Evolutionary conservation across 1,140 invertebrate genomes (phyloP), one percentile per base, ranked within the genome.

Genomic region (Heliconius nattereri): DNA sequence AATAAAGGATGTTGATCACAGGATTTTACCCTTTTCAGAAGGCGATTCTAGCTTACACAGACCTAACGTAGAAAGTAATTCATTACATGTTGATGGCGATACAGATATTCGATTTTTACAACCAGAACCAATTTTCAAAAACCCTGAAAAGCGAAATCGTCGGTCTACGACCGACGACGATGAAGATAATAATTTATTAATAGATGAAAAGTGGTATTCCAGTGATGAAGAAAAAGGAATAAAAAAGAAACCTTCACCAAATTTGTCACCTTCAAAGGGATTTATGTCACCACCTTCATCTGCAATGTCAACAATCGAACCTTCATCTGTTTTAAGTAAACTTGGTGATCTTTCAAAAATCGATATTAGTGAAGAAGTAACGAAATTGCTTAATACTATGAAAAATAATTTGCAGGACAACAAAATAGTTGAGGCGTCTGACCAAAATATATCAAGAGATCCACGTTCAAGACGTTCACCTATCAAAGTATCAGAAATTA

Each of bases 131-230:
- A 81, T 92, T 74, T 87, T 90, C 83, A 95, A 88, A 89, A 95
- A 92, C 89, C 89, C 87, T 78, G 94, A 92, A 76, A 93, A 94
- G 82, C 89, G 89, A 83, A 85, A 93, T 81, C 90, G 94, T 40
- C 90, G 93, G 5, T 93, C 93, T 49, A 95, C 94, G 57, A 95
- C 95, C 37, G 95, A 95, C 45, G 95, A 95, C 32, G 92, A 94
- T 75, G 94, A 95, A 66, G 90, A 95, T 54, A 95, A 95, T 75
- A 95, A 95, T 82, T 92, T 95, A 49, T 92, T 95, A 81, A 94
- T 95, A 74, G 95, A 96, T 80, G 96, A 97, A 79, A 96, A 97
- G 86, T 97, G 97, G 97, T 97, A 97, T 87, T 97, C 97, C 0
- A 97, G 97, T 84, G 97, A 97, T 74, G 96, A 97, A 81, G 96